Conservation (phyloP, 2,113 vertebrate species). For the Cervus canadensis region DNA sequence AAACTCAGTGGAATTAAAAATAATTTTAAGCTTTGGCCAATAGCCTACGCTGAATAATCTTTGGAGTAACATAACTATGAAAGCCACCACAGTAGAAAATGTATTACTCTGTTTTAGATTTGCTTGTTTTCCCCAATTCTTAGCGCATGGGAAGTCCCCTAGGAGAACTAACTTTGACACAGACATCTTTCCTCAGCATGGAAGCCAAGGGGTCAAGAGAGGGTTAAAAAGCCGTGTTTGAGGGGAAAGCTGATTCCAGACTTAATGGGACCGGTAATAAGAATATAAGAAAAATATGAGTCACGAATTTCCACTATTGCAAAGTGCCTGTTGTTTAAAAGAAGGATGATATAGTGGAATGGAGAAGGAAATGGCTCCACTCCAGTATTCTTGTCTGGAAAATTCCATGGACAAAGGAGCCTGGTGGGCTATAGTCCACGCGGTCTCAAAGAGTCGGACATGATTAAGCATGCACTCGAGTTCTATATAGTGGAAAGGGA, state of each 20-base stretch:
- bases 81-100: not conserved
- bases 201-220: not conserved
- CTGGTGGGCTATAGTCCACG: not conserved
- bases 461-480: not conserved
- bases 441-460: not conserved
- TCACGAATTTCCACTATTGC: not conserved
- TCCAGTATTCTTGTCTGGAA: not conserved
- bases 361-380: not conserved
- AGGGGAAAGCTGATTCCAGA: not conserved
- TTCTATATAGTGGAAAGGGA: not conserved
- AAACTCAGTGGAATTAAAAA: not conserved
- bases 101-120: not conserved
- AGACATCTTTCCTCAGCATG: not conserved
- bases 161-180: not conserved
- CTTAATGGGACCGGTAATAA: not conserved
- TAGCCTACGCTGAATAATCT: not conserved
- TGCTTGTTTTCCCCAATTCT: not conserved
- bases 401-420: not conserved
- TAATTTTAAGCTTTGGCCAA: not conserved
- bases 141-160: not conserved
- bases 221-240: not conserved
- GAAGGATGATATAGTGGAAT: not conserved
- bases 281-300: not conserved
- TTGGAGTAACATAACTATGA: not conserved
- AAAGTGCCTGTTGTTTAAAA: not conserved